Base-by-base conservation (phyloP, 2,888 invertebrate genomes). In the Coleophora flavipennella region DNA sequence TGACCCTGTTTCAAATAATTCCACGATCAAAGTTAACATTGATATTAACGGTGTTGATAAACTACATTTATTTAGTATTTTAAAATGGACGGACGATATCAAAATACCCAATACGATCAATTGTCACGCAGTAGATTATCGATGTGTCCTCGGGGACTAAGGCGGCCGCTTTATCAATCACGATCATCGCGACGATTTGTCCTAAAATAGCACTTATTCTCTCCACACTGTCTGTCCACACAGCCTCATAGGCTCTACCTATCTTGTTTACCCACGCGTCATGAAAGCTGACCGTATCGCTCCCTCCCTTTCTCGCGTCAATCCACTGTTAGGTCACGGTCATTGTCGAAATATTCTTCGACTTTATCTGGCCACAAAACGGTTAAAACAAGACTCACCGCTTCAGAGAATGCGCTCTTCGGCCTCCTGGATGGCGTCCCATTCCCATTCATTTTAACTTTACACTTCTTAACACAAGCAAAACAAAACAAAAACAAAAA, bases 401-500 rank as follows among this genome's bases (percentile, higher is more conserved):
- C 70, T 60, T 83, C 84, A 49, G 79, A 81, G 61, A 83, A 84
- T 52, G 81, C 80, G 59, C 70, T 83, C 64, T 80, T 83, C 32
- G 83, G 79, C 58, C 76, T 77, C 55, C 84, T 72, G 41, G 77
- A 61, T 51, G 83, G 83, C 51, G 80, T 79, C 54, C 81, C 84
- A 73, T 83, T 84, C 84, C 81, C 84, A 74, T 83, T 84, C 83
- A 84, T 84, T 29, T 29, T 29, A 59, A 54, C 59, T 29, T 29
- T 59, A 54, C 59, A 63, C 52, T 59, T 59, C 60, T 52, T 49
- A 44, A 45, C 49, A 50, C 50, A 40, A n/a, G n/a, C n/a, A n/a
- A 46, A 49, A 50, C 49, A 45, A 41, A 56, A 67, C 62, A 63
- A 63, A 73, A 75, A 67, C 67, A 70, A 64, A 63, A 64, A 63